Evolutionary conservation across 1,140 invertebrate species (phyloP).

Genomic region (Papilio glaucus): DNA sequence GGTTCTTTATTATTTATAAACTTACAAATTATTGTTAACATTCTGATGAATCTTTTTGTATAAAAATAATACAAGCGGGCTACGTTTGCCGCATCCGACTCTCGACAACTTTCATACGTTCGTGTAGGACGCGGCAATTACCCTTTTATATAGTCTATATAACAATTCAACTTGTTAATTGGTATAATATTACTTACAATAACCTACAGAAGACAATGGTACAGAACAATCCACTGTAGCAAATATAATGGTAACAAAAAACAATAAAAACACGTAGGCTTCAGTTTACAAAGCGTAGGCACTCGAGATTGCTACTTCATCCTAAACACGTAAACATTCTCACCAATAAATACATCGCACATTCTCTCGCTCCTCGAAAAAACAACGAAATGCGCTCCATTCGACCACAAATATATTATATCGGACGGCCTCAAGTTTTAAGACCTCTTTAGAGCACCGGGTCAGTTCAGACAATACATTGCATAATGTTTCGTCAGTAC

Average conservation of each 20-base stretch:
- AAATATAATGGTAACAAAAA: conserved; percentile 81
- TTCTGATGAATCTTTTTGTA: conserved; percentile 80
- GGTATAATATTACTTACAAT: conserved; percentile 79
- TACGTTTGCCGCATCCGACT: conserved; percentile 46
- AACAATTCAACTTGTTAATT: conserved; percentile 83
- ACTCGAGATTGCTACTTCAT: conserved; percentile 83
- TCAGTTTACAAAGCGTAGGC: conserved; percentile 83
- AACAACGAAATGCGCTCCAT: conserved; percentile 59
- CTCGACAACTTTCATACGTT: conserved; percentile 33
- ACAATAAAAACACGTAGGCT: conserved; percentile 80
- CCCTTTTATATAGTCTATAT: conserved; percentile 66
- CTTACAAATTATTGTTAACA: conserved; percentile 83
- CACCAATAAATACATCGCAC: conserved; percentile 79
- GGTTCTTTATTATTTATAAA: conserved; percentile 80
- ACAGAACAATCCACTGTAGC: conserved; percentile 77
- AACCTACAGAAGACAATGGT: conserved; percentile 80
- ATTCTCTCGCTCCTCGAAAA: conserved; percentile 55
- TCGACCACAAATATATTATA: conserved; percentile 63
- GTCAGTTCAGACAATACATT: conserved; percentile 75
- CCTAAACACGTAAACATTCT: conserved; percentile 77
- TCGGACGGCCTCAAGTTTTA: conserved; percentile 76
- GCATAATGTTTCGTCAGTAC: conserved; percentile 60
- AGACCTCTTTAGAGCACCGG: conserved; percentile 81
- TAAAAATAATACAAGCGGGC: conserved; percentile 81
- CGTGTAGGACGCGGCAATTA: conserved; percentile 47